These are phyloP conservation scores for Drosophila acutilabella DNA, from an alignment of 2,888 invertebrate species.

Conservation along the genomic window DNA sequence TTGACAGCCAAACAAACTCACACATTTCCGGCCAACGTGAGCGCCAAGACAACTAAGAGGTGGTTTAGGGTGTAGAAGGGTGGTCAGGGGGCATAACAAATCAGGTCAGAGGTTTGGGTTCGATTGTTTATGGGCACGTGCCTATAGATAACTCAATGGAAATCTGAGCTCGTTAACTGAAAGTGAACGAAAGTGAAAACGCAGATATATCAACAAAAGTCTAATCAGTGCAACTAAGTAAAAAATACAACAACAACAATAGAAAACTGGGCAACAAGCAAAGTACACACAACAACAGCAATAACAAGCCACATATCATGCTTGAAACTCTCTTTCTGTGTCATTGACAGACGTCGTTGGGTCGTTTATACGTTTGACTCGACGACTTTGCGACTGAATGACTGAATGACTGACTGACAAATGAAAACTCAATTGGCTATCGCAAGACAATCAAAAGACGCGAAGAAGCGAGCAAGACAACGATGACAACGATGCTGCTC, in stretches of 20 bases:
- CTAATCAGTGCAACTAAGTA: slow-evolving; percentile 66
- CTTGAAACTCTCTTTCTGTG: slow-evolving; percentile 76
- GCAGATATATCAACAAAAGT: slow-evolving; percentile 63
- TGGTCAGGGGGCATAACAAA: not conserved
- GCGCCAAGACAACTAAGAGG: slow-evolving; percentile 13
- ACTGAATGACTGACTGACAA: slow-evolving; percentile 70
- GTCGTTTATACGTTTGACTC: slow-evolving; percentile 50
- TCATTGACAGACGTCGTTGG: slow-evolving; percentile 71
- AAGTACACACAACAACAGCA: slow-evolving; percentile 58
- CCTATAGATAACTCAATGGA: slow-evolving; percentile 56
- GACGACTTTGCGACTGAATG: slow-evolving; percentile 33
- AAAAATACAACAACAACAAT: slow-evolving; percentile 17
- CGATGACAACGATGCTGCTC: slow-evolving; percentile 48
- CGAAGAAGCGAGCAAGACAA: slow-evolving; percentile 40
- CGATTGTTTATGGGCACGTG: slow-evolving; percentile 51
- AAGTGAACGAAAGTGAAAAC: slow-evolving; percentile 65
- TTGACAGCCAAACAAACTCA: slow-evolving; percentile 22
- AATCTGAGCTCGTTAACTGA: slow-evolving; percentile 62
- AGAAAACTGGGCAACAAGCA: slow-evolving; percentile 55
- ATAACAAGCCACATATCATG: slow-evolving; percentile 71
- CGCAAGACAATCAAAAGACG: slow-evolving; percentile 78
- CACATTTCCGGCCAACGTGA: slow-evolving; percentile 52
- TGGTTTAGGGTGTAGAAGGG: not conserved
- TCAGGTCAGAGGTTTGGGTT: slow-evolving; percentile 7
- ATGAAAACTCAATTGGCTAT: slow-evolving; percentile 81